Percentiles rank a stretch among this genome's conserved stretches.
Evolutionary conservation across 1,140 invertebrate genomes (phyloP).

Genomic region (Eriocheir sinensis): DNA sequence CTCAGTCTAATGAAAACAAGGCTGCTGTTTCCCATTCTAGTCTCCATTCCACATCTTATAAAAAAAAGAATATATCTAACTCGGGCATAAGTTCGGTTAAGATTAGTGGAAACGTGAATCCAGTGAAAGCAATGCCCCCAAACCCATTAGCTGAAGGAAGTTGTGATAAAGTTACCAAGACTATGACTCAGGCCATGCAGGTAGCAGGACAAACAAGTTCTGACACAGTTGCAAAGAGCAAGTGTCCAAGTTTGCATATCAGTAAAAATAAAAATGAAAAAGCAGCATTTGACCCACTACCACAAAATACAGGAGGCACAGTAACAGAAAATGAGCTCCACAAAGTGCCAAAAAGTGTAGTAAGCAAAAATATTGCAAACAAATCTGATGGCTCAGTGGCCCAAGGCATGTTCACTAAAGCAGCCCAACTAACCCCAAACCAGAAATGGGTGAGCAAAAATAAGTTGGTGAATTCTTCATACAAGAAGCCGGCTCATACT

Average conservation of each 20-base stretch:
- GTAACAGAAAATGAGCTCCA: neutral
- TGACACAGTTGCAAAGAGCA: neutral
- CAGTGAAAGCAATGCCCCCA: too few relatives aligned
- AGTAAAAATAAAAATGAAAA: neutral
- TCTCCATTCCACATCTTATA: neutral
- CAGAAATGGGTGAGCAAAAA: conserved; percentile 1
- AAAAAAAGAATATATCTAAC: neutral
- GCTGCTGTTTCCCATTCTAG: neutral
- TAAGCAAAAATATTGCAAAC: too few relatives aligned
- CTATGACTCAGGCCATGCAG: neutral
- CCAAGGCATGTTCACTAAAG: neutral
- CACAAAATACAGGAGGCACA: neutral
- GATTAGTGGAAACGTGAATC: neutral
- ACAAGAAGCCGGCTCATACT: neutral
- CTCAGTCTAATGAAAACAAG: neutral
- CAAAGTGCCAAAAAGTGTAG: neutral
- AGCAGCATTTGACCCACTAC: neutral
- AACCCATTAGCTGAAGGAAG: too few relatives aligned
- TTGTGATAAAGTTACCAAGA: neutral
- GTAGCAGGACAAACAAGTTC: neutral
- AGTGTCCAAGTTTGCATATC: neutral
- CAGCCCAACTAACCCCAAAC: neutral
- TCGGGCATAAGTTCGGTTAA: neutral
- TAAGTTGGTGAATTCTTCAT: neutral
- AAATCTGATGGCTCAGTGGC: neutral